Evolutionary conservation across 2,888 invertebrate genomes (phyloP), one percentile per base, ranked within the genome.

Genomic region (Scaptomyza reducta): DNA sequence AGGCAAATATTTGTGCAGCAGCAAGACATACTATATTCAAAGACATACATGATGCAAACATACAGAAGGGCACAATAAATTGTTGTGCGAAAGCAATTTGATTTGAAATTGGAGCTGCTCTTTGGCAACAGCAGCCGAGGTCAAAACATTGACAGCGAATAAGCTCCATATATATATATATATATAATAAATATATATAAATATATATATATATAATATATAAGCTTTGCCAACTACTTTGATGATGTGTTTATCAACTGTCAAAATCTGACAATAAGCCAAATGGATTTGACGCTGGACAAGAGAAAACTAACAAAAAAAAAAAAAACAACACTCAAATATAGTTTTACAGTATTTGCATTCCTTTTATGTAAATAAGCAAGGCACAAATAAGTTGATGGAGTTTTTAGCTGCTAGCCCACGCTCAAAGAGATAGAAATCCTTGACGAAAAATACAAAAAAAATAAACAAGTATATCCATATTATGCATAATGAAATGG

Each of bases 401-500:
- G 49, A 42, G 25, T 51, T 40, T 56, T 44, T 6, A 18, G 18
- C 38, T 9, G 38, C 38, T 38, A 38, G 3, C 22, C 35, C 25
- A 31, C 31, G 7, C 13, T 13, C 1, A 33, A 14, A 42, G 27
- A 57, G n/a, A 51, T n/a, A 41, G 13, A 46, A 33, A 38, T 49
- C 50, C 58, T 58, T 51, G 55, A 46, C 57, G 55, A 46, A 69
- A 38, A 14, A 14, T 13, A 6, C 1, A 60, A 73, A 54, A 22
- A 22, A 22, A 22, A 22, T 4, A 2, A 22, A 2, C 3, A 2
- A 22, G 71, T 70, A 50, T 75, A 38, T 63, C 51, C 72, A 69
- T 59, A 72, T 71, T 83, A 79, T 82, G 83, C 84, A 80, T 79
- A 86, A 86, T 81, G 67, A 79, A 81, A 86, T 70, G 71, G 63